These are phyloP conservation scores for Cosmopolites sordidus DNA, from an alignment of 2,888 invertebrate genomes.

Conservation along the genomic window DNA sequence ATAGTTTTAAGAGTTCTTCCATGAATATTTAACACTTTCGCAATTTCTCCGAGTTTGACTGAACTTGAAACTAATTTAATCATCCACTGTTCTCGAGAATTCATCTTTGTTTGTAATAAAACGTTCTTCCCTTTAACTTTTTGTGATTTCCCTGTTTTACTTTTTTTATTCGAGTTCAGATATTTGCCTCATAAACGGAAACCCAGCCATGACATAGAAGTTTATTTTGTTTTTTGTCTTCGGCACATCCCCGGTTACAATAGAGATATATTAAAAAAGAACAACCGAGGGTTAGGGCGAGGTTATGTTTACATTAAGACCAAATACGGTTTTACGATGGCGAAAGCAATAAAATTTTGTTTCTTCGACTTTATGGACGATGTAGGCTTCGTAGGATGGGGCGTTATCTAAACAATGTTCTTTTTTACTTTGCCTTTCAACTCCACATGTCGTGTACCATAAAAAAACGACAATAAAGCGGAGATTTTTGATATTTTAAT, in stretches of 20 bases:
- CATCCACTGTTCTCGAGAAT: too few species aligned
- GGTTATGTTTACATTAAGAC: conserved; percentile 23
- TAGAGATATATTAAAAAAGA: background rate
- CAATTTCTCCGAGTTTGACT: too few species aligned
- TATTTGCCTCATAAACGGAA: too few species aligned
- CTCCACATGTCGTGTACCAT: background rate
- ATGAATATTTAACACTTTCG: too few species aligned
- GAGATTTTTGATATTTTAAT: background rate
- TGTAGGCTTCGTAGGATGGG: background rate
- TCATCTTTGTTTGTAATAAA: too few species aligned
- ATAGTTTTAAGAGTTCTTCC: too few species aligned
- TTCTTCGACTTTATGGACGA: conserved; percentile 16
- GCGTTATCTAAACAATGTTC: background rate
- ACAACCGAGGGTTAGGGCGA: background rate
- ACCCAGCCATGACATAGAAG: too few species aligned
- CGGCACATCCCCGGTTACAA: background rate
- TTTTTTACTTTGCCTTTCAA: background rate
- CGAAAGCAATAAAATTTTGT: conserved; percentile 21
- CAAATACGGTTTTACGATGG: conserved; percentile 19
- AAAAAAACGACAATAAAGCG: background rate
- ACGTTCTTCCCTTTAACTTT: too few species aligned
- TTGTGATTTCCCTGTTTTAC: too few species aligned
- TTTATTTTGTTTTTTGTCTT: too few species aligned
- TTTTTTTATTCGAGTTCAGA: too few species aligned
- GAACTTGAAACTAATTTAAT: too few species aligned